phyloP scores from a whole-genome alignment of 2,113 vertebrate species.

The Epinephelus moara region DNA sequence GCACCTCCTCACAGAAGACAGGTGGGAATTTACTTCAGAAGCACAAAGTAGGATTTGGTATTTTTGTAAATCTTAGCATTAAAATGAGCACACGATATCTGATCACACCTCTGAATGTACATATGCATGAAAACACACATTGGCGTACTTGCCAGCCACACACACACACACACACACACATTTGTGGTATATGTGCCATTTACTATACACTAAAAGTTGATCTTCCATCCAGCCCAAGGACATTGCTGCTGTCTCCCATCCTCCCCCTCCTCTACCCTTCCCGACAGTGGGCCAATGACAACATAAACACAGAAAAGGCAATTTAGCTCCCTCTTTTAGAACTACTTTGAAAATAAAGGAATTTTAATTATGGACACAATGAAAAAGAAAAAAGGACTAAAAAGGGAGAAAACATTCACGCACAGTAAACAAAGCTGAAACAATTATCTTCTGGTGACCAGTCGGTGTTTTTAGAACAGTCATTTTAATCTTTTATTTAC shows the following conservation, averaged over 20 bases:
- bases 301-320: conserved; percentile 87
- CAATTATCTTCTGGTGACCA: conserved; percentile 90
- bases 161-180: conserved; percentile 4
- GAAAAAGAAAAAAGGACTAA: conserved; percentile 85
- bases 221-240: conserved; percentile 84
- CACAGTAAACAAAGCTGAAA: conserved; percentile 89
- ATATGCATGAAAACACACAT: conserved; percentile 9
- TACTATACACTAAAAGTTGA: conserved; percentile 76
- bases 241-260: conserved; percentile 70
- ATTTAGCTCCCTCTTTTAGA: conserved; percentile 86
- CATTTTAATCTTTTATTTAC: conserved; percentile 90
- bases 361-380: conserved; percentile 89
- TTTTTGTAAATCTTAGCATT: conserved; percentile 20
- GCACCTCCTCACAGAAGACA: conserved; percentile 42
- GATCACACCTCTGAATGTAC: conserved; percentile 11
- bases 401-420: conserved; percentile 84
- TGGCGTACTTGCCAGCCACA: not conserved
- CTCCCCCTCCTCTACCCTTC: conserved; percentile 73
- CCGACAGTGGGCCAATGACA: conserved; percentile 83
- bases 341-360: conserved; percentile 89
- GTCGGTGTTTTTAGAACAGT: conserved; percentile 88
- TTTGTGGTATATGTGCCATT: conserved; percentile 31
- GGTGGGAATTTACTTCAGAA: conserved; percentile 63
- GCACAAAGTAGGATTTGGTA: conserved; percentile 23
- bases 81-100: conserved; percentile 28